A percentile compares a stretch with the other conserved stretches of the same genome.
Conservation (phyloP, 2,888 invertebrate species). For the Nomada lathburiana region DNA sequence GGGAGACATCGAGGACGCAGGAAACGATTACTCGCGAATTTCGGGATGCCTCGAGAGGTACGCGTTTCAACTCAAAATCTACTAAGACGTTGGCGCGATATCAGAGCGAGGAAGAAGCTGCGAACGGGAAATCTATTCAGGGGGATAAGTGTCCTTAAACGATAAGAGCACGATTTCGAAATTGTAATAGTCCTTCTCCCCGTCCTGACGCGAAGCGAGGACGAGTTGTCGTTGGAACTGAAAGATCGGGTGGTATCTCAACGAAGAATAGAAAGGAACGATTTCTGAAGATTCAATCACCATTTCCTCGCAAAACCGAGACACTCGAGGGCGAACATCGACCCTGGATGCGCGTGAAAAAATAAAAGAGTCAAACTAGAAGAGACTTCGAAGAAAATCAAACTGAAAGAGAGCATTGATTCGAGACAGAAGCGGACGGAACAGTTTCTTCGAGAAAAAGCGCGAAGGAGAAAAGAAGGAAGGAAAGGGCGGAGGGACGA, state of each 20-base stretch:
- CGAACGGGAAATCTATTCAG: conserved; percentile 48
- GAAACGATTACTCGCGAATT: conserved; percentile 21
- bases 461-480: conserved; percentile 2
- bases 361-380: conserved; percentile 6
- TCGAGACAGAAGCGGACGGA: not conserved
- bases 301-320: not conserved
- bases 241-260: conserved; percentile 3
- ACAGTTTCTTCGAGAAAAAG: not conserved
- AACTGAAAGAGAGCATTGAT: conserved; percentile 13
- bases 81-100: conserved; percentile 37
- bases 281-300: conserved; percentile 11
- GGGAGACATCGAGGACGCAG: not conserved
- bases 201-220: not conserved
- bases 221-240: not conserved
- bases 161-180: conserved; percentile 51
- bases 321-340: conserved; percentile 8
- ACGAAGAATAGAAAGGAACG: not conserved
- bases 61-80: conserved; percentile 27
- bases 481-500: conserved; percentile 13
- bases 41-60: conserved; percentile 23
- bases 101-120: too few species aligned
- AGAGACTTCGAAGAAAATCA: not conserved
- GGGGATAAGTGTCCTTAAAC: conserved; percentile 42
- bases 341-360: not conserved
- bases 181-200: conserved; percentile 39